Base-by-base conservation (phyloP, 2,113 vertebrate genomes). In the Agapornis roseicollis region DNA sequence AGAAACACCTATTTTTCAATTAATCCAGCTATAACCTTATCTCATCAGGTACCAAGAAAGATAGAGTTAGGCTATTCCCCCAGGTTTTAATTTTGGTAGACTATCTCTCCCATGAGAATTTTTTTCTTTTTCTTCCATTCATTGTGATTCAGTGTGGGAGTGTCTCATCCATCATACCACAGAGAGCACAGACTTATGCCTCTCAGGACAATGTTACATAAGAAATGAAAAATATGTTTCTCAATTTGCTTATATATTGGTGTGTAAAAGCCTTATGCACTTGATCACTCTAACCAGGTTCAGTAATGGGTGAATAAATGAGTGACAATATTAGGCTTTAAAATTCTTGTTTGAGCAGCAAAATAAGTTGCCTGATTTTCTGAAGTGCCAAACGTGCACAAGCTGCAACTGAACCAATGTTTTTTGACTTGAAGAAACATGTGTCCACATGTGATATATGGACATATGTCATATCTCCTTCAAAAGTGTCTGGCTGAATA, bases 161-260 rank as follows among this genome's bases (percentile, higher is more conserved):
- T 31, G 17, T 7, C 22, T 80, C 11, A 56, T 44, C 58, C n/a
- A 22, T 50, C 13, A 55, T 25, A 77, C 2, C 17, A 50, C 19
- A 80, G 47, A 55, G 5, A 80, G 4, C 5, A 52, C 1, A 77
- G 53, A 65, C 31, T 69, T 52, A 39, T 0, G 0, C 10, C 14
- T 81, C 33, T 72, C 68, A 82, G 49, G 22, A 73, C 69, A 27
- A 9, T 4, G 35, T 76, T 85, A 56, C 44, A n/a, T 33, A 85
- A 82, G 0, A 0, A 6, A 71, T 65, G 12, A 46, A 88, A 68
- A 72, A 42, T 46, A 29, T 31, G 4, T 46, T 82, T 79, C 39
- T 63, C 39, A 81, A 68, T 87, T 71, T 68, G 17, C 4, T 84
- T 65, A 25, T 16, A 55, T 7, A 22, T 64, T 35, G 22, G 22